Evolutionary conservation across 2,113 vertebrate genomes (phyloP).

Genomic region (Passer domesticus): DNA sequence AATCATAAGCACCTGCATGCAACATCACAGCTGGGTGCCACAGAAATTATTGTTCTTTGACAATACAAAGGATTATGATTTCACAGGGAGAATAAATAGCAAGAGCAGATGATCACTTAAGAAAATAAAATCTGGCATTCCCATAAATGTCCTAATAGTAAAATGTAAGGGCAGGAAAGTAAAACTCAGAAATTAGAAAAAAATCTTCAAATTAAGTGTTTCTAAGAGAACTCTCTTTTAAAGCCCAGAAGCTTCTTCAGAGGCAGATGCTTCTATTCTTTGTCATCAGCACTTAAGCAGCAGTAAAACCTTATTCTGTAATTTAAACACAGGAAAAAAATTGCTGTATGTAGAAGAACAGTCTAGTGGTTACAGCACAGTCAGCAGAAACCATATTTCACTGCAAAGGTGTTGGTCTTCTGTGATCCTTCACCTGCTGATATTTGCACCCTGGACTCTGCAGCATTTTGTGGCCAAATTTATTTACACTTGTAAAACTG

Average conservation of each 20-base stretch:
- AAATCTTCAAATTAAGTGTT: background rate
- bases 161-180: background rate
- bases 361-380: background rate
- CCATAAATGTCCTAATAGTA: background rate
- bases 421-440: background rate
- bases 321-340: background rate
- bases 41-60: conserved; percentile 7
- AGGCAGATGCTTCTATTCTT: background rate
- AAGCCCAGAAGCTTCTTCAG: background rate
- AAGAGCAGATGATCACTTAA: background rate
- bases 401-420: background rate
- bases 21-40: conserved; percentile 13
- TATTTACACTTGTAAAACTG: background rate
- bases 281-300: background rate
- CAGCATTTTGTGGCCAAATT: background rate
- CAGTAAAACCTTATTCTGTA: background rate
- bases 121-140: background rate
- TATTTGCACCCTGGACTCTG: background rate
- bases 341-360: background rate
- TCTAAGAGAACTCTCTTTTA: background rate
- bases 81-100: background rate
- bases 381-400: background rate
- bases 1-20: background rate
- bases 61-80: conserved; percentile 37
- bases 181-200: background rate